Evolutionary conservation across 2,888 invertebrate genomes (phyloP).

Genomic region (Caenorhabditis zanzibari): DNA sequence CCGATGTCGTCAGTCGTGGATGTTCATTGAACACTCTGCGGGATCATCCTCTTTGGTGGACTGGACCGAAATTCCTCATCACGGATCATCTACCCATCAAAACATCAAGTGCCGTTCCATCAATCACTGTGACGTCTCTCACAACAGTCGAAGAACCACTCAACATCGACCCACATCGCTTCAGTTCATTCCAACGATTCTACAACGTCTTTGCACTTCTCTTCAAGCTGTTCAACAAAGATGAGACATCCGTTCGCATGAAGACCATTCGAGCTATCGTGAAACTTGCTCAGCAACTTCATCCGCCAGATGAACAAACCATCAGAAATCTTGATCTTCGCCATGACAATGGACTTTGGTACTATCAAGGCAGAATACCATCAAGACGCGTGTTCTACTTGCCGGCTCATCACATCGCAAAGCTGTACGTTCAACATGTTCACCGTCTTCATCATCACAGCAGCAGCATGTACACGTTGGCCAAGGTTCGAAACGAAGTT

Average conservation of each 20-base stretch:
- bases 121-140: not conserved
- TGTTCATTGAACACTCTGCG: slow-evolving; percentile 14
- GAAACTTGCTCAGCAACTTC: slow-evolving; percentile 24
- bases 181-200: slow-evolving; percentile 20
- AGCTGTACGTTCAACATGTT: not conserved
- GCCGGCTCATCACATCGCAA: slow-evolving; percentile 17
- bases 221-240: not conserved
- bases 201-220: not conserved
- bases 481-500: slow-evolving; percentile 71
- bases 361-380: slow-evolving; percentile 9
- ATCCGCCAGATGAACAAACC: slow-evolving; percentile 20
- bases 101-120: not conserved
- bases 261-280: not conserved
- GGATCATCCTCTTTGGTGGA: slow-evolving; percentile 18
- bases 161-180: slow-evolving; percentile 27
- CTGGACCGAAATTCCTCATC: not conserved
- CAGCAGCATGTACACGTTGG: slow-evolving; percentile 54
- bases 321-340: slow-evolving; percentile 16
- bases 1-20: slow-evolving; percentile 39
- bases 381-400: not conserved
- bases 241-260: too few relatives aligned
- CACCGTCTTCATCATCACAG: slow-evolving; percentile 19
- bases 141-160: not conserved
- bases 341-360: slow-evolving; percentile 2
- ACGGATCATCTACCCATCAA: slow-evolving; percentile 9